phyloP scores from a whole-genome alignment of 2,797 vertebrate species.

The Alectoris magna region DNA sequence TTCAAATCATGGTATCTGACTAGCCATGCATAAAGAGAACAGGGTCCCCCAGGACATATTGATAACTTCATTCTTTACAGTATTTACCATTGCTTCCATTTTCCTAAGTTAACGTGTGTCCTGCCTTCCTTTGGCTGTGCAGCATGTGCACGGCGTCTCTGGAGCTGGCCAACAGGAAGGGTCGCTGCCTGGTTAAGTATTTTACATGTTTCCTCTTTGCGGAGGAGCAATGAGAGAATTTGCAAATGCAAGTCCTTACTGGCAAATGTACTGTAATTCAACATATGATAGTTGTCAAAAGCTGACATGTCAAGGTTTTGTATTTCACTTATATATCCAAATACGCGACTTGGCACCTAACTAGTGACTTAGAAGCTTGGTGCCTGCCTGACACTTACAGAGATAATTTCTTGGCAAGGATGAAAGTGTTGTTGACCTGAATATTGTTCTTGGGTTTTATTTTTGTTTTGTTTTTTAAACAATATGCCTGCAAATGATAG shows the following conservation, averaged over 20 bases:
- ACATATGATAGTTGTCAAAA: background rate
- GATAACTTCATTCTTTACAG: background rate
- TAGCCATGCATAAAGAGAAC: background rate
- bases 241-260: background rate
- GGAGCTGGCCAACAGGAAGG: conserved; percentile 18
- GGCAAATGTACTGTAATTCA: background rate
- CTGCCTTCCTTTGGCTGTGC: background rate
- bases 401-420: background rate
- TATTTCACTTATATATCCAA: background rate
- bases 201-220: conserved; percentile 18
- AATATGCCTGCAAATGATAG: background rate
- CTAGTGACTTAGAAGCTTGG: background rate
- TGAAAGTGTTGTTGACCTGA: background rate
- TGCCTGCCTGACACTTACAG: background rate
- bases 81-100: background rate
- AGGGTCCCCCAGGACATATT: background rate
- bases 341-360: background rate
- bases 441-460: background rate
- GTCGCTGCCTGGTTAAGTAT: conserved; percentile 17
- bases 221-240: background rate
- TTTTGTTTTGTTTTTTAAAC: background rate
- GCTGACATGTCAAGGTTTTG: background rate
- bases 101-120: background rate
- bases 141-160: background rate
- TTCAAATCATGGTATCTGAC: background rate